These are phyloP conservation scores for Seira musarum DNA, from an alignment of 2,888 invertebrate species.

Conservation along the genomic window DNA sequence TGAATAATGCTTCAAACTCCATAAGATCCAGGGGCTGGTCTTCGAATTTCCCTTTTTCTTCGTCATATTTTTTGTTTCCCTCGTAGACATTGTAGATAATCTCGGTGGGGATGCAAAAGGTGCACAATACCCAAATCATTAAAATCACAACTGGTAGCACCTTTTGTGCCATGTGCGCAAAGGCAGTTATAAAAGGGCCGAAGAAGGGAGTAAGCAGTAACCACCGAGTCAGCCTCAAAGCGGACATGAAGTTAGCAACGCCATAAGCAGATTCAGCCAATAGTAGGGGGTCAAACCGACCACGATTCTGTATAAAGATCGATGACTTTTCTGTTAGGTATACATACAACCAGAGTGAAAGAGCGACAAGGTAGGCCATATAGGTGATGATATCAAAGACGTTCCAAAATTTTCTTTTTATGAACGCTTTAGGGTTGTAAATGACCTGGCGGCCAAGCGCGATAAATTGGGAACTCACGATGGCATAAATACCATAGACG, in stretches of 20 bases:
- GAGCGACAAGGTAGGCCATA: no score
- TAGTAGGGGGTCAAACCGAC: conserved; percentile 78
- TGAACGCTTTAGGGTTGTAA: conserved; percentile 76
- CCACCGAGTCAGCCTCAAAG: conserved; percentile 78
- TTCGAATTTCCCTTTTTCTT: not conserved
- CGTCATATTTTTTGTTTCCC: not conserved
- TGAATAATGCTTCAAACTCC: not conserved
- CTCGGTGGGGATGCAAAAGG: conserved; percentile 76
- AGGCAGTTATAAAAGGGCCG: conserved; percentile 77
- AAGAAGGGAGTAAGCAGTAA: conserved; percentile 79
- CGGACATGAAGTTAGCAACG: conserved; percentile 80
- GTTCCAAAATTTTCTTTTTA: conserved; percentile 78
- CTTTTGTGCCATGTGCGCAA: conserved; percentile 81
- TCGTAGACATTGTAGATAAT: not conserved
- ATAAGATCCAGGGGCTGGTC: not conserved
- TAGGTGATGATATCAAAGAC: conserved; percentile 78
- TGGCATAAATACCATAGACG: no score
- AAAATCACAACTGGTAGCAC: conserved; percentile 79
- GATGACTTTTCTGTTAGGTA: no score
- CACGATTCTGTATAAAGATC: no score
- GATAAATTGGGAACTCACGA: no score
- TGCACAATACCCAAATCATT: conserved; percentile 75
- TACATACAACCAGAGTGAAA: no score
- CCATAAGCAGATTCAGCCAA: conserved; percentile 80
- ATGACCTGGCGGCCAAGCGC: conserved; percentile 71